Base-by-base conservation (phyloP, 2,888 invertebrate species). In the Lordiphosa fenestrarum region DNA sequence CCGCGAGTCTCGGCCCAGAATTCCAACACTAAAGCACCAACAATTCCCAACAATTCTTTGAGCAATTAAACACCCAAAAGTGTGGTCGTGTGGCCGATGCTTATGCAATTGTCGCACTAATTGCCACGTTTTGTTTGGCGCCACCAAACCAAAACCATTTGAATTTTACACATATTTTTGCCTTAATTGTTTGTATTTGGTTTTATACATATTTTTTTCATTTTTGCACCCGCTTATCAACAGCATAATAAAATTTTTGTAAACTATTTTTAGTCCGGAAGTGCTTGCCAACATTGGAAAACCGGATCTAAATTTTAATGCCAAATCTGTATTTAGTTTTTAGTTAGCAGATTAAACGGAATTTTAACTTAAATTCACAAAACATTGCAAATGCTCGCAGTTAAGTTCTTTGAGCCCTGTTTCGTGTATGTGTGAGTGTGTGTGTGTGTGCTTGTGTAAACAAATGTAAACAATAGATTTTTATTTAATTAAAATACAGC, bases 401-500 rank as follows among this genome's bases (percentile, higher is more conserved):
- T 64, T 63, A 64, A 64, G 63, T 44, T 25, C 48, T 44, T 56
- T 55, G 54, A 25, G 23, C 19, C 23, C 21, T 10, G 25, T n/a
- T 35, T 23, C 38, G 48, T 49, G 41, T 48, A 47, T 35, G 50
- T 15, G 13, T 25, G 25, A 2, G 25, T 7, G 25, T 25, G 25
- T 25, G 15, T 15, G 15, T 25, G 15, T 15, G 15, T 15, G 15
- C 2, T 15, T 15, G 15, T 25, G 25, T 30, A 30, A 30, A 30
- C 30, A 30, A 30, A 30, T 30, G 30, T 30, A 61, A 48, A 57
- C 63, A 64, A 64, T 52, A 44, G 36, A 63, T 64, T 64, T 63
- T 56, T 64, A 63, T 64, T 63, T 64, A 64, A 64, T 57, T 64
- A 63, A 57, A 63, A 57, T 63, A 25, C 42, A 39, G 41, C 39